Percentiles rank a stretch among this genome's conserved stretches.
These are phyloP conservation scores for Hafferia zeledoni DNA, from an alignment of 2,797 vertebrate genomes.

Conservation along the genomic window DNA sequence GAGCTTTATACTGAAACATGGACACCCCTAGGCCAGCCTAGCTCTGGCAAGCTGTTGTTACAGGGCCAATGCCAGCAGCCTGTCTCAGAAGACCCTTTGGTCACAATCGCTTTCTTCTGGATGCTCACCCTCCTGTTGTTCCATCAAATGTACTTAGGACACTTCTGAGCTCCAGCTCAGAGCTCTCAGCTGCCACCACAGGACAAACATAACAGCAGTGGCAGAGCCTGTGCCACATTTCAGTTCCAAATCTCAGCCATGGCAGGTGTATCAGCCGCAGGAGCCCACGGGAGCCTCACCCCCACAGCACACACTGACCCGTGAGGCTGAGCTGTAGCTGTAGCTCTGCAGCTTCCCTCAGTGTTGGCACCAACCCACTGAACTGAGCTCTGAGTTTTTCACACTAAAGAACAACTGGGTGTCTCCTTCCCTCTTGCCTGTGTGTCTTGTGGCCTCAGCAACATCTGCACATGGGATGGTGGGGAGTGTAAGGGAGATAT, in stretches of 20 bases:
- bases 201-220: neutral
- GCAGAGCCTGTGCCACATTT: neutral
- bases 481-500: neutral
- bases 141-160: neutral
- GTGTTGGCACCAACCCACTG: neutral
- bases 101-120: neutral
- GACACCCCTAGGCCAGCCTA: neutral
- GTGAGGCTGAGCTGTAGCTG: neutral
- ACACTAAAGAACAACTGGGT: neutral
- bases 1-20: neutral
- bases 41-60: neutral
- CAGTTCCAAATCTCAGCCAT: neutral
- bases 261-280: neutral
- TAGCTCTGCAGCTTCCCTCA: neutral
- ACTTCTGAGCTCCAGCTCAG: neutral
- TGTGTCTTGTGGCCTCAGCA: neutral
- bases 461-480: neutral
- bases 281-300: rapidly evolving
- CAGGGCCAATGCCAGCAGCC: neutral
- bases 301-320: rapidly evolving
- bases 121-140: neutral
- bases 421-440: neutral
- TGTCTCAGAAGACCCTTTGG: neutral
- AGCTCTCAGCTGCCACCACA: neutral
- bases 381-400: neutral